Conservation (phyloP, 2,113 vertebrate genomes). For the Pachyramphus minor region DNA sequence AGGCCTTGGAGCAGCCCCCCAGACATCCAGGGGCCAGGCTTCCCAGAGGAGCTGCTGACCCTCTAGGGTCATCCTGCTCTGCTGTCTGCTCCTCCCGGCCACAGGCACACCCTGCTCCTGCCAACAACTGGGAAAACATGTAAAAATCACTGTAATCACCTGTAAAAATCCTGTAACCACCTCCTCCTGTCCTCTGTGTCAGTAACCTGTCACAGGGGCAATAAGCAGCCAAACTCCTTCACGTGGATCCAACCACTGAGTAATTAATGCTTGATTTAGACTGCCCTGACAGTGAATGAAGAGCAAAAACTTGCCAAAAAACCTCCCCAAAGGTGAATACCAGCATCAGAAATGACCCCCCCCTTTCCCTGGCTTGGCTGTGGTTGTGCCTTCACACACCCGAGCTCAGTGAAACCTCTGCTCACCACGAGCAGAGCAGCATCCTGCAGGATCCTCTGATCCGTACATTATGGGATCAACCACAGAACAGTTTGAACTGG, state of each 20-base stretch:
- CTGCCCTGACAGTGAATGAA: neutral
- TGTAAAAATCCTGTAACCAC: neutral
- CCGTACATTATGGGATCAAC: neutral
- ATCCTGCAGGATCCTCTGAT: neutral
- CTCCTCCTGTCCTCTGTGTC: fast-evolving
- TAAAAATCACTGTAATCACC: neutral
- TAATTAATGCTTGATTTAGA: neutral
- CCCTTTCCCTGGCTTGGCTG: neutral
- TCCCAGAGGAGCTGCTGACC: fast-evolving
- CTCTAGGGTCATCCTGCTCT: neutral
- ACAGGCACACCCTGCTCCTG: fast-evolving
- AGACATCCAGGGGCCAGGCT: neutral
- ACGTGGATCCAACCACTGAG: neutral
- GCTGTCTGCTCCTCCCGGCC: neutral
- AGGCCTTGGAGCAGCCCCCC: neutral
- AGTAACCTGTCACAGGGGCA: neutral
- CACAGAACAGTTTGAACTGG: neutral
- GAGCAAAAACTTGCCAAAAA: neutral
- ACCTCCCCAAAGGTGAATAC: too few relatives aligned
- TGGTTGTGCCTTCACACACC: neutral
- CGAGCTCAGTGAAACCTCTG: neutral
- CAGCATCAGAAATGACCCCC: neutral
- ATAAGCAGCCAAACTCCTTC: neutral
- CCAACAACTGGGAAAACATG: neutral
- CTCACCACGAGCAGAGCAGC: neutral